Percentiles rank a stretch among this genome's conserved stretches.
Conservation (phyloP, 2,797 vertebrate genomes). For the Sparidentex hasta region DNA sequence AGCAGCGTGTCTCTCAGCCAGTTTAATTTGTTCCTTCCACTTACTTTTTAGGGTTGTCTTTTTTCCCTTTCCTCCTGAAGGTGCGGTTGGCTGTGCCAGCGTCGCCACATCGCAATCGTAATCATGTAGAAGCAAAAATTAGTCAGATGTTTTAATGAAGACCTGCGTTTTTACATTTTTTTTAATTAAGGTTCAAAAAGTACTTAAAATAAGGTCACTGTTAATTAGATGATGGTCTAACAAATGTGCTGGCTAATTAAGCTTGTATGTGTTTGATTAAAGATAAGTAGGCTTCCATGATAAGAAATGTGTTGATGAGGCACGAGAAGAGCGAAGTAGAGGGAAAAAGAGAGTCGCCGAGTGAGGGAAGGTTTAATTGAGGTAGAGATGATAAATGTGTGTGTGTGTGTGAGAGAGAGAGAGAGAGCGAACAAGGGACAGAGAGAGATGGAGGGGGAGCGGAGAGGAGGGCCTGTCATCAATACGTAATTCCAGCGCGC, state of each 20-base stretch:
- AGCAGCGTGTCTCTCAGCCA: neutral
- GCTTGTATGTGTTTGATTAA: conserved; percentile 81
- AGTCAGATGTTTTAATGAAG: conserved; percentile 70
- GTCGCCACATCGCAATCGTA: conserved; percentile 44
- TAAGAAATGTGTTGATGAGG: conserved; percentile 80
- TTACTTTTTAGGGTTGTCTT: neutral
- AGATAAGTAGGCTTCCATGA: conserved; percentile 77
- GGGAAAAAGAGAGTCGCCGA: conserved; percentile 15
- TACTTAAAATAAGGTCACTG: conserved; percentile 79
- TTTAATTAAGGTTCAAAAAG: conserved; percentile 71
- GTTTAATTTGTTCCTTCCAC: neutral
- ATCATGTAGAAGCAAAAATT: conserved; percentile 41
- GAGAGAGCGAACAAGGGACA: neutral
- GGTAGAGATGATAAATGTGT: conserved; percentile 59
- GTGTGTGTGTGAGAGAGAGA: conserved; percentile 15
- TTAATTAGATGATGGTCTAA: conserved; percentile 84
- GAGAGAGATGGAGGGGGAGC: conserved; percentile 15
- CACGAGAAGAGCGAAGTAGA: conserved; percentile 49
- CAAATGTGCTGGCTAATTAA: conserved; percentile 82
- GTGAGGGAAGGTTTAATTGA: conserved; percentile 69
- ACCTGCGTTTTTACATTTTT: conserved; percentile 55
- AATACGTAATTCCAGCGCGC: conserved; percentile 58
- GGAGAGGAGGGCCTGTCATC: conserved; percentile 54
- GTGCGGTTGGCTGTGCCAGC: neutral
- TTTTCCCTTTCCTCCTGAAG: neutral